These are phyloP conservation scores for Girardinichthys multiradiatus DNA, from an alignment of 2,113 vertebrate species.

Conservation along the genomic window DNA sequence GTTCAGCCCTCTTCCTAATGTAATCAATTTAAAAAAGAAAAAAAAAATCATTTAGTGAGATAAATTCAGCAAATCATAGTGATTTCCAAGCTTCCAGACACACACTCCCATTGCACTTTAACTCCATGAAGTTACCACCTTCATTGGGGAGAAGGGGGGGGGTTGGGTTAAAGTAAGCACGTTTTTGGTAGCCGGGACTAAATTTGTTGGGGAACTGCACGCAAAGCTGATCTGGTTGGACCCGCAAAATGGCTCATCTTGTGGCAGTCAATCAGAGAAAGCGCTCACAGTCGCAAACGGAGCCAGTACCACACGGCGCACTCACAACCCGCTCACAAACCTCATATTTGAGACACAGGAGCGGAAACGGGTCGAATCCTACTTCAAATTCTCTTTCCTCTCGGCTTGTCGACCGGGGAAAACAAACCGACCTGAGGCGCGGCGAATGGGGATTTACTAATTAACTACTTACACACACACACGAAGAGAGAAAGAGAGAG, in stretches of 20 bases:
- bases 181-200: constrained; percentile 28
- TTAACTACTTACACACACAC: constrained; percentile 80
- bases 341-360: constrained; percentile 83
- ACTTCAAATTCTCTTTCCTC: constrained; percentile 89
- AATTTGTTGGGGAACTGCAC: not conserved
- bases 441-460: constrained; percentile 86
- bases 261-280: constrained; percentile 33
- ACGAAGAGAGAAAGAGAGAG: constrained; percentile 15
- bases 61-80: not conserved
- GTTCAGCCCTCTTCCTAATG: too few species aligned
- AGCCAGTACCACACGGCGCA: constrained; percentile 46
- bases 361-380: constrained; percentile 89
- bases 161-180: constrained; percentile 21
- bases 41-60: too few species aligned
- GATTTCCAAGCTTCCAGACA: not conserved
- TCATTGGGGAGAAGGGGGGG: not conserved
- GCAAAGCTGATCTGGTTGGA: constrained; percentile 24
- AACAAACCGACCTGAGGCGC: constrained; percentile 86
- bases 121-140: constrained; percentile 9
- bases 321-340: constrained; percentile 59
- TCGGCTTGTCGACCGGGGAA: constrained; percentile 88
- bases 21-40: not conserved
- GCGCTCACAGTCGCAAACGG: constrained; percentile 39
- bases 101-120: not conserved
- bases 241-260: constrained; percentile 37